Evolutionary conservation across 2,888 invertebrate genomes (phyloP), one percentile per base, ranked within the genome.

Genomic region (Melolontha melolontha): DNA sequence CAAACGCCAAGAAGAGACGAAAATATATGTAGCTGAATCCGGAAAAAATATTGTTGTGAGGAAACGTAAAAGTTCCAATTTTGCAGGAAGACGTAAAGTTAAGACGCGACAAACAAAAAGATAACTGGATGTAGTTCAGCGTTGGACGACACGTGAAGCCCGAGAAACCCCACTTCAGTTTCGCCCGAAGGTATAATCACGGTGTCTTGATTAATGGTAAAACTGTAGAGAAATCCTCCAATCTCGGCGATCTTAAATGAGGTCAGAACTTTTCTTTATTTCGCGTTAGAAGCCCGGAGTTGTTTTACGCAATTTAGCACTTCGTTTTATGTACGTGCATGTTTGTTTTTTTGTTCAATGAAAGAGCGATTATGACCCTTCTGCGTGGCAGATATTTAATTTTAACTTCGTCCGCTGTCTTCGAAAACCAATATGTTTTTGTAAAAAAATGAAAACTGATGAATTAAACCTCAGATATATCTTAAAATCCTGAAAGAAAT

Each of bases 181-280:
- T 52, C 57, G 66, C 68, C 59, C 69, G 39, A 66, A 69, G 73
- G 72, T 70, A 73, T 74, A 73, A 74, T 74, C 73, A 72, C 72
- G 74, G 27, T 71, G 66, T 51, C 67, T 74, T 75, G 75, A 75
- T 75, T 74, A 74, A 75, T 73, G 74, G 68, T 66, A 67, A 69
- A 70, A 70, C 68, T 67, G 64, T 57, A 69, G 71, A 72, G 68
- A 71, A 69, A 71, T 70, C 64, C 73, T 71, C 65, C 64, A 70
- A 72, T 72, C 69, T 64, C 73, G 70, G 62, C 64, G 69, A 72
- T 72, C 69, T 68, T 68, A 57, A 69, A 71, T 67, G 68, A 52
- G 52, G 62, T 52, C 52, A 57, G 65, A 59, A 62, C 69, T 62
- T 69, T 72, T 71, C 71, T 72, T 74, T 72, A 71, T 70, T 68